Percentiles rank a stretch among this genome's conserved stretches.
Evolutionary conservation across 2,888 invertebrate genomes (phyloP).

Genomic region (Drosophila engyochracea): DNA sequence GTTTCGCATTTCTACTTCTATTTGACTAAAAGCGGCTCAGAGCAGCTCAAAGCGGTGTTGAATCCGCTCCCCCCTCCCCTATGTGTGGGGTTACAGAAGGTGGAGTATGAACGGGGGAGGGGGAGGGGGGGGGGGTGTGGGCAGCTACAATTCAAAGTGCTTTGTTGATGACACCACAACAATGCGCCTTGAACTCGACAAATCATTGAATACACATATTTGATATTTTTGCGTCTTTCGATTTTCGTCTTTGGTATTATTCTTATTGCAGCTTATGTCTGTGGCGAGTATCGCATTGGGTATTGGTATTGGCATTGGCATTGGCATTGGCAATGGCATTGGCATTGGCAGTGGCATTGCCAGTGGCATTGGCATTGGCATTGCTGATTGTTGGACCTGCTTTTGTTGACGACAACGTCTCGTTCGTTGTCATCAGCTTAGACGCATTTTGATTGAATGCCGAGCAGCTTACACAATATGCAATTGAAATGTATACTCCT

Average conservation of each 20-base stretch:
- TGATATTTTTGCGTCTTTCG: conserved; percentile 7
- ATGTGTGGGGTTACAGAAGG: neutral
- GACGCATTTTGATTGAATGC: conserved; percentile 12
- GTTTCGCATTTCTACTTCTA: conserved; percentile 43
- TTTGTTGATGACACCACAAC: conserved; percentile 43
- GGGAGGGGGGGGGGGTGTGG: too few species aligned
- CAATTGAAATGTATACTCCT: conserved; percentile 14
- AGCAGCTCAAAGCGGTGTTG: conserved; percentile 36
- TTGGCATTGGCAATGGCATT: conserved; percentile 11
- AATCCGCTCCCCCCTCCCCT: neutral
- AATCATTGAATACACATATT: conserved; percentile 44
- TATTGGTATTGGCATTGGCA: conserved; percentile 9
- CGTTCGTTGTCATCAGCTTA: neutral
- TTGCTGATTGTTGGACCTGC: neutral
- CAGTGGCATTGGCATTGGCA: conserved; percentile 5
- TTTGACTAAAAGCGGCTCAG: conserved; percentile 48
- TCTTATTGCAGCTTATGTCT: conserved; percentile 56
- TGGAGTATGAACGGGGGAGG: fast-evolving
- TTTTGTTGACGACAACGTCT: neutral
- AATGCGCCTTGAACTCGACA: conserved; percentile 46
- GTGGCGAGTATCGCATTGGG: conserved; percentile 17
- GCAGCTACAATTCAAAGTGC: conserved; percentile 40
- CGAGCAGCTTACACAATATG: conserved; percentile 16
- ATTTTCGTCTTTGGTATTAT: conserved; percentile 29
- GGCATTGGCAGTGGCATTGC: conserved; percentile 9